These are phyloP conservation scores for Phyllotreta cruciferae DNA, from an alignment of 2,888 invertebrate genomes.

Conservation along the genomic window DNA sequence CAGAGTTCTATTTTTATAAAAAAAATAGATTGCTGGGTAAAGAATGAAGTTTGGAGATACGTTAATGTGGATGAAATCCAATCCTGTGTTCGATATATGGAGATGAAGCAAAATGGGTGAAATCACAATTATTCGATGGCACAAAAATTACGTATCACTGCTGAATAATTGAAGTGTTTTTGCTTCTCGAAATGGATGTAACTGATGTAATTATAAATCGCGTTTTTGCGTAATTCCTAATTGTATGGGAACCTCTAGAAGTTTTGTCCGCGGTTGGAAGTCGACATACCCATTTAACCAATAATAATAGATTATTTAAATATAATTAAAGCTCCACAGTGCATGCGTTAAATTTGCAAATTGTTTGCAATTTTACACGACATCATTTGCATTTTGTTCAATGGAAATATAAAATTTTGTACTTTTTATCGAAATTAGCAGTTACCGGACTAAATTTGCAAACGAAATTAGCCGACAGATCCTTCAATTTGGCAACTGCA, in stretches of 20 bases:
- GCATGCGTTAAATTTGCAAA: slow-evolving; percentile 56
- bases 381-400: slow-evolving; percentile 55
- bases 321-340: slow-evolving; percentile 52
- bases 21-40: background rate
- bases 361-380: slow-evolving; percentile 55
- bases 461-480: slow-evolving; percentile 49
- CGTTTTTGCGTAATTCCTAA: slow-evolving; percentile 49
- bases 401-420: slow-evolving; percentile 53
- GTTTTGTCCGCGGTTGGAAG: slow-evolving; percentile 49
- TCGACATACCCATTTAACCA: slow-evolving; percentile 52
- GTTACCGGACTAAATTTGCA: slow-evolving; percentile 51
- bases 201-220: slow-evolving; percentile 47
- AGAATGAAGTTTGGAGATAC: background rate
- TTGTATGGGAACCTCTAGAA: slow-evolving; percentile 48
- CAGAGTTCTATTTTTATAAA: slow-evolving; percentile 1
- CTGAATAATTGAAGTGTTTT: slow-evolving; percentile 44
- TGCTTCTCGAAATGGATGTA: slow-evolving; percentile 46
- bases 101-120: slow-evolving; percentile 38
- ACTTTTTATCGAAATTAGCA: slow-evolving; percentile 50
- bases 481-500: slow-evolving; percentile 41
- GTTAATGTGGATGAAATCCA: slow-evolving; percentile 4
- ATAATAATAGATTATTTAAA: slow-evolving; percentile 56
- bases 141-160: slow-evolving; percentile 50
- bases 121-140: slow-evolving; percentile 42
- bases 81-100: slow-evolving; percentile 28